These are phyloP conservation scores for Cryptus viduatorius DNA, from an alignment of 2,888 invertebrate genomes.

Conservation along the genomic window DNA sequence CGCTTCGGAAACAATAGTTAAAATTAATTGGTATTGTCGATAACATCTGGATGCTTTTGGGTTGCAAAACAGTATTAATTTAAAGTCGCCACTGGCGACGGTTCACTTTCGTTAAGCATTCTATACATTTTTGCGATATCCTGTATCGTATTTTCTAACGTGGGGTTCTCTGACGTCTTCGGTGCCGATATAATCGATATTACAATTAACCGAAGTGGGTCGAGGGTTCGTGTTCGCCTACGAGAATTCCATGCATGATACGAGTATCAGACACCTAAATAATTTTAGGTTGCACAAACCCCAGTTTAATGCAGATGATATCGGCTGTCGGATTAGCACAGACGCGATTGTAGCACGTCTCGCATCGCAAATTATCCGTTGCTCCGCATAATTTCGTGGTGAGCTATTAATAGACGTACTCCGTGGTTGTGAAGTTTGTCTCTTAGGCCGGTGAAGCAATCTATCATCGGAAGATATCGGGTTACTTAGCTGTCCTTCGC, in stretches of 20 bases:
- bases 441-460: not conserved
- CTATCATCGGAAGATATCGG: not conserved
- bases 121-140: not conserved
- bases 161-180: not conserved
- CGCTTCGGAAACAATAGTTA: too few relatives aligned
- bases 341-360: conserved; percentile 4
- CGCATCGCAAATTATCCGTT: conserved; percentile 30
- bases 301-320: conserved; percentile 2
- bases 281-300: conserved; percentile 44
- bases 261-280: conserved; percentile 25
- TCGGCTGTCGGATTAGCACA: conserved; percentile 10
- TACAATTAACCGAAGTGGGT: conserved; percentile 22
- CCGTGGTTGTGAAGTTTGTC: conserved; percentile 1
- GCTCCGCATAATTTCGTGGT: conserved; percentile 31
- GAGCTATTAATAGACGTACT: conserved; percentile 33
- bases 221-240: conserved; percentile 25
- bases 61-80: too few relatives aligned
- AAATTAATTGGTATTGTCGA: too few relatives aligned
- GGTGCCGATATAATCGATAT: conserved; percentile 26
- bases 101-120: too few relatives aligned
- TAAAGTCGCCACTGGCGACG: too few relatives aligned
- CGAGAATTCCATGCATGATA: not conserved
- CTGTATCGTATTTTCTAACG: not conserved
- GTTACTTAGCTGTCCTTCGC: not conserved
- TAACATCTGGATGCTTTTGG: too few relatives aligned